These are phyloP conservation scores for Heterohyrax brucei DNA, from an alignment of 2,797 vertebrate genomes.

Conservation along the genomic window DNA sequence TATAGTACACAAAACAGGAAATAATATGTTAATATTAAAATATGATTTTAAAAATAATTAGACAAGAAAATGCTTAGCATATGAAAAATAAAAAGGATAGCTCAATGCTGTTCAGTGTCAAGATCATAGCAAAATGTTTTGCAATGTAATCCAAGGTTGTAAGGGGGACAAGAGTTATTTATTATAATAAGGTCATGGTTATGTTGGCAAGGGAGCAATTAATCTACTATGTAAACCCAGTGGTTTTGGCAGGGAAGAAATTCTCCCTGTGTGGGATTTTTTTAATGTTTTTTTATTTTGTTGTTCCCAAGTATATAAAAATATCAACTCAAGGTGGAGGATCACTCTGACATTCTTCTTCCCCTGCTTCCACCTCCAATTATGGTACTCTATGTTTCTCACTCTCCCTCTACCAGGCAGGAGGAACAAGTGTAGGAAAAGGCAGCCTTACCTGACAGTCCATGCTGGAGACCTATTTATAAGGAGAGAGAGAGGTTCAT, in stretches of 20 bases:
- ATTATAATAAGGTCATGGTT: conserved; percentile 3
- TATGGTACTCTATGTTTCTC: not conserved
- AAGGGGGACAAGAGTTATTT: conserved; percentile 4
- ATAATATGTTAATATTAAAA: not conserved
- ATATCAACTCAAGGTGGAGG: conserved; percentile 40
- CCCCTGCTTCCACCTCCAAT: not conserved
- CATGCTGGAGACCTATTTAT: not conserved
- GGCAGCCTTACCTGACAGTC: not conserved
- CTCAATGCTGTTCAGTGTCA: conserved; percentile 44
- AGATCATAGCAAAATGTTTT: conserved; percentile 61
- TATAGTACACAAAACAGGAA: not conserved
- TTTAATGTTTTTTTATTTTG: conserved; percentile 2
- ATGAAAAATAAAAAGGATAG: not conserved
- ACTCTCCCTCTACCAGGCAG: not conserved
- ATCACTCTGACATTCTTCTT: conserved; percentile 67
- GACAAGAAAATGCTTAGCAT: not conserved
- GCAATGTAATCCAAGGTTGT: conserved; percentile 12
- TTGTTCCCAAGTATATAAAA: conserved; percentile 70
- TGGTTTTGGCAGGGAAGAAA: conserved; percentile 38
- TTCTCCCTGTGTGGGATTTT: conserved; percentile 18
- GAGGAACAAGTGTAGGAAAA: not conserved
- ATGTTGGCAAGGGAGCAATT: not conserved
- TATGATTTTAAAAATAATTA: not conserved
- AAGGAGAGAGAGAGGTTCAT: not conserved
- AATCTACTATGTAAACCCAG: not conserved